Evolutionary conservation across 2,888 invertebrate genomes (phyloP), one percentile per base, ranked within the genome.

Genomic region (Panorpa germanica): DNA sequence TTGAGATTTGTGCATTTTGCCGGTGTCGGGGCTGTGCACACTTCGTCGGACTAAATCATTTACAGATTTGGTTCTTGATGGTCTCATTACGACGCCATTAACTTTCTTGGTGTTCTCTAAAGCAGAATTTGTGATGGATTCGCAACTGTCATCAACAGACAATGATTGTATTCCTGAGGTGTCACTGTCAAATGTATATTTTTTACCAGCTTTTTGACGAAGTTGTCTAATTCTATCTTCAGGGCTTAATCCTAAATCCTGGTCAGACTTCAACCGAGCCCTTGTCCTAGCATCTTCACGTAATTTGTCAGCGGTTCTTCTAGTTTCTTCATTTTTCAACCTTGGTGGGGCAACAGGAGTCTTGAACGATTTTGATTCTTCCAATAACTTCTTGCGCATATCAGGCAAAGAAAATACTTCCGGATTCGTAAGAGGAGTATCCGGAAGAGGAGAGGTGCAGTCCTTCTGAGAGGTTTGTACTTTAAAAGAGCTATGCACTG

Each of bases 191-290:
- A n/a, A n/a, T n/a, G n/a, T n/a, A n/a, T n/a, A n/a, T n/a, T n/a
- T n/a, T n/a, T 31, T 31, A 13, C 19, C 25, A 13, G 52, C 48
- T 38, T 59, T 63, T 41, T 61, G 52, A 32, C n/a, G 55, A 11
- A 71, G 42, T 31, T 63, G 51, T 35, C 56, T 55, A 33, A 71
- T 53, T 42, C 65, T 70, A 35, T 73, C 71, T 43, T 73, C 72
- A 0, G 70, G 71, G 47, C 69, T 73, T n/a, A 70, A 53, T 3
- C 76, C 74, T 14, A 78, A 49, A 43, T 80, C 76, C 38, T 73
- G 70, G 45, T 80, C 77, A 33, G 72, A 73, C 48, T 70, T 70
- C 14, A 74, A 50, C 26, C 70, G 59, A 6, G 73, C 71, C 28
- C 71, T 57, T 12, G 67, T 69, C 32, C 75, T 53, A 14, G 68